Percentiles rank a stretch among this genome's conserved stretches.
phyloP scores from a whole-genome alignment of 1,140 invertebrate genomes.

The Charaxes varanes region DNA sequence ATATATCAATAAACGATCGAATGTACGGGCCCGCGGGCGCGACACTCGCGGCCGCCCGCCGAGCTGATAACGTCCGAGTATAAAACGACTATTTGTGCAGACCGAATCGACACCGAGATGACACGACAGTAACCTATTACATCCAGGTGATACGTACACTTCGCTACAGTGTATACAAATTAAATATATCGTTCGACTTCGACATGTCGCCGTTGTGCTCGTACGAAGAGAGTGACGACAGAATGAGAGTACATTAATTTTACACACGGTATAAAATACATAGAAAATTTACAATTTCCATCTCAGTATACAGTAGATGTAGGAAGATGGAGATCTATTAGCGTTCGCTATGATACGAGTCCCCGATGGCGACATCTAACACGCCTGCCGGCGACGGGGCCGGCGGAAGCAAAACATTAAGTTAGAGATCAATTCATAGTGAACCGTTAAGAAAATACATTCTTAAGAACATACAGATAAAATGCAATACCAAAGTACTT shows the following conservation, averaged over 20 bases:
- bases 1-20: constrained; percentile 42
- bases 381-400: constrained; percentile 19
- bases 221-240: constrained; percentile 38
- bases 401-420: constrained; percentile 25
- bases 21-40: constrained; percentile 35
- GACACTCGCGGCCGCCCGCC: constrained; percentile 20
- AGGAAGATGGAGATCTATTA: constrained; percentile 29
- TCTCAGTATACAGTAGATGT: constrained; percentile 40
- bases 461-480: constrained; percentile 59
- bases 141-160: constrained; percentile 26
- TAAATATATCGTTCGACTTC: constrained; percentile 24
- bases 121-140: constrained; percentile 27
- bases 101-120: constrained; percentile 32
- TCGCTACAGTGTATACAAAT: constrained; percentile 33
- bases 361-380: constrained; percentile 10
- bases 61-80: no score
- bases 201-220: constrained; percentile 36
- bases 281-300: constrained; percentile 69
- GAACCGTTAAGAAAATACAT: constrained; percentile 52
- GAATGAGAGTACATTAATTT: constrained; percentile 57
- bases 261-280: constrained; percentile 68
- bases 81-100: constrained; percentile 50
- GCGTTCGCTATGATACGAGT: constrained; percentile 19
- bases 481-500: constrained; percentile 67
- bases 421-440: constrained; percentile 44